Conservation (phyloP, 1,140 invertebrate species). For the Drosophila pectinifera region DNA sequence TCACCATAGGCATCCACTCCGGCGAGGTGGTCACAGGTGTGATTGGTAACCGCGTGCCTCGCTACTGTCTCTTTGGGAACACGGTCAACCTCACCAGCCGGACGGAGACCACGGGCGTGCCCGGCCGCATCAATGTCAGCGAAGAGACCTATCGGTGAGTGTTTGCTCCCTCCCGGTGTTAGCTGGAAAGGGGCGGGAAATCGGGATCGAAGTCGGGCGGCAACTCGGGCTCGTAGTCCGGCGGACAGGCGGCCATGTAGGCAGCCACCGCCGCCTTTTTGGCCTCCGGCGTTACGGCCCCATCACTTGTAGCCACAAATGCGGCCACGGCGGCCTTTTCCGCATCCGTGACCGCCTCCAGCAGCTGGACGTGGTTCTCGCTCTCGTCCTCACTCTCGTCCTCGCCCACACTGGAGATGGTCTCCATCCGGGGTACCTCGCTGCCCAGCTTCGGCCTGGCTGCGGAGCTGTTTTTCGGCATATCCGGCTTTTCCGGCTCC, state of each 20-base stretch:
- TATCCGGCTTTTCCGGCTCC: slow-evolving; percentile 2
- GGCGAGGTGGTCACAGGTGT: slow-evolving; percentile 98
- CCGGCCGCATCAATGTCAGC: slow-evolving; percentile 96
- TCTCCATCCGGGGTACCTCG: slow-evolving; percentile 52
- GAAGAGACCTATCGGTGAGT: slow-evolving; percentile 96
- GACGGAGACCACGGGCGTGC: slow-evolving; percentile 96
- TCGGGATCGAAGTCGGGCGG: slow-evolving; percentile 35
- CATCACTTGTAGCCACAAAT: slow-evolving; percentile 60
- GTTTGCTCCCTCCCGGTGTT: slow-evolving; percentile 2
- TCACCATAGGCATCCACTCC: slow-evolving; percentile 98
- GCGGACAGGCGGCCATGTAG: slow-evolving; percentile 39
- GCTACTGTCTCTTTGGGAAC: slow-evolving; percentile 99
- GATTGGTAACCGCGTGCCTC: slow-evolving; percentile 97
- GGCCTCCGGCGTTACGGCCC: slow-evolving; percentile 55
- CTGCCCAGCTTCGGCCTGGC: slow-evolving; percentile 21
- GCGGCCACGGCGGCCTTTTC: slow-evolving; percentile 70
- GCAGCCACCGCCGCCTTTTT: slow-evolving; percentile 61
- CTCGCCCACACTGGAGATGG: slow-evolving; percentile 56
- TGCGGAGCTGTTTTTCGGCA: neutral
- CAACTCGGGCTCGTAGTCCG: slow-evolving; percentile 29
- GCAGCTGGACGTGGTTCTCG: slow-evolving; percentile 61
- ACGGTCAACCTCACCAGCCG: slow-evolving; percentile 98
- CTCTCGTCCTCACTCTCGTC: slow-evolving; percentile 67
- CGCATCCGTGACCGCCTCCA: slow-evolving; percentile 67
- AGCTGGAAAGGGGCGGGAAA: slow-evolving; percentile 18